These are phyloP conservation scores for Hyphantria cunea DNA, from an alignment of 1,140 invertebrate genomes.

Conservation along the genomic window DNA sequence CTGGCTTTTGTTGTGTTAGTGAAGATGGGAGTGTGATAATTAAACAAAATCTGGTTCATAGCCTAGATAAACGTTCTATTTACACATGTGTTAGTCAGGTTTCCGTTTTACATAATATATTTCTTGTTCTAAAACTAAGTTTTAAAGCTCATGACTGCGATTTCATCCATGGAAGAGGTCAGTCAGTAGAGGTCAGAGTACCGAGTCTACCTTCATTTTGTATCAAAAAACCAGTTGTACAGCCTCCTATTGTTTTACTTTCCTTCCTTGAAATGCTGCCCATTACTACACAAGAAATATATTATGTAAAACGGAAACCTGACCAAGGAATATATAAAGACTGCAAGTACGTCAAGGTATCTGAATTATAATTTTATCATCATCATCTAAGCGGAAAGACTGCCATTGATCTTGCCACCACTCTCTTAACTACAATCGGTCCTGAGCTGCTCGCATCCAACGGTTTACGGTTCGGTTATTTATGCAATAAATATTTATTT, in stretches of 20 bases:
- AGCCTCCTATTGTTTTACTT: conserved; percentile 31
- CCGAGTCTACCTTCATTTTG: too few relatives aligned
- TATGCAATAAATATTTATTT: too few relatives aligned
- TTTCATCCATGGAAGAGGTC: too few relatives aligned
- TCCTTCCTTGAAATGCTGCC: conserved; percentile 25
- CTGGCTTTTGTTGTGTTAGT: conserved; percentile 39
- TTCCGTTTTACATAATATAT: neutral
- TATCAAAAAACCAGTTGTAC: conserved; percentile 27
- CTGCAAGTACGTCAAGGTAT: neutral
- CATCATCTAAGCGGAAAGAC: too few relatives aligned
- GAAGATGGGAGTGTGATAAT: conserved; percentile 35
- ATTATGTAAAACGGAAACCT: neutral
- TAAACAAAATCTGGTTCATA: conserved; percentile 31
- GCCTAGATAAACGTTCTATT: conserved; percentile 31
- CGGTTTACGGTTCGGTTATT: too few relatives aligned
- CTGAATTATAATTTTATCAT: neutral
- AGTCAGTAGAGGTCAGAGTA: too few relatives aligned
- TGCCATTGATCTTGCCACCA: too few relatives aligned
- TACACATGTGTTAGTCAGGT: conserved; percentile 7
- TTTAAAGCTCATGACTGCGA: too few relatives aligned
- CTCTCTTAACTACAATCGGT: too few relatives aligned
- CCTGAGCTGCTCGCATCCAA: too few relatives aligned
- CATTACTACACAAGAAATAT: neutral
- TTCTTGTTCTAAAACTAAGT: neutral
- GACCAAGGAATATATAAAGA: too few relatives aligned